Conservation (phyloP, 2,888 invertebrate genomes). For the Drosophila pegasa region DNA sequence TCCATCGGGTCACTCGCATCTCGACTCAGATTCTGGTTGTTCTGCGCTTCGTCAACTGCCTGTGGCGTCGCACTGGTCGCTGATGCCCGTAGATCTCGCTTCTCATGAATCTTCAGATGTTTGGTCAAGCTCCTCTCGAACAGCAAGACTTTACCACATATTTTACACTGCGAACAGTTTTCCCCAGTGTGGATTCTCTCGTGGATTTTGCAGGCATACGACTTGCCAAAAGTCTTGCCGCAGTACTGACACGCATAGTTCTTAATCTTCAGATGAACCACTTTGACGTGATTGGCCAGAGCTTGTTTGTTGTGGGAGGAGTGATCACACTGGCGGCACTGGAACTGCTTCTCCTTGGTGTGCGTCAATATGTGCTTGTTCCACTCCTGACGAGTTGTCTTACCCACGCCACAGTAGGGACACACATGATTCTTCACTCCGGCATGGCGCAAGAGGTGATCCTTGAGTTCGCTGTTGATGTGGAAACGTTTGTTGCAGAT, state of each 20-base stretch:
- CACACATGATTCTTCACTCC: conserved; percentile 84
- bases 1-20: background rate
- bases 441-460: conserved; percentile 82
- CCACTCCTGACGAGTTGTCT: conserved; percentile 82
- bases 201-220: conserved; percentile 79
- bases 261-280: conserved; percentile 81
- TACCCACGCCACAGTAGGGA: conserved; percentile 83
- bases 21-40: background rate
- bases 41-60: background rate
- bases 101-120: conserved; percentile 80
- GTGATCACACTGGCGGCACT: conserved; percentile 78
- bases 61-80: conserved; percentile 31
- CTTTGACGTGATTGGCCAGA: conserved; percentile 79
- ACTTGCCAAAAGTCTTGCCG: conserved; percentile 80
- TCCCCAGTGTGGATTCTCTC: conserved; percentile 81
- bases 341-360: conserved; percentile 81
- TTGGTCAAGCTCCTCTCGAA: conserved; percentile 79
- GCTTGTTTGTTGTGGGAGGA: conserved; percentile 82
- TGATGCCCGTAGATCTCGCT: conserved; percentile 58
- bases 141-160: conserved; percentile 80
- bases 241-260: conserved; percentile 81
- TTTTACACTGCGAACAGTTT: conserved; percentile 79
- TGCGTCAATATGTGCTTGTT: conserved; percentile 83
- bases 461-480: conserved; percentile 81
- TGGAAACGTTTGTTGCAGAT: conserved; percentile 82